Conservation (phyloP, 2,888 invertebrate species). For the Abrostola tripartita region DNA sequence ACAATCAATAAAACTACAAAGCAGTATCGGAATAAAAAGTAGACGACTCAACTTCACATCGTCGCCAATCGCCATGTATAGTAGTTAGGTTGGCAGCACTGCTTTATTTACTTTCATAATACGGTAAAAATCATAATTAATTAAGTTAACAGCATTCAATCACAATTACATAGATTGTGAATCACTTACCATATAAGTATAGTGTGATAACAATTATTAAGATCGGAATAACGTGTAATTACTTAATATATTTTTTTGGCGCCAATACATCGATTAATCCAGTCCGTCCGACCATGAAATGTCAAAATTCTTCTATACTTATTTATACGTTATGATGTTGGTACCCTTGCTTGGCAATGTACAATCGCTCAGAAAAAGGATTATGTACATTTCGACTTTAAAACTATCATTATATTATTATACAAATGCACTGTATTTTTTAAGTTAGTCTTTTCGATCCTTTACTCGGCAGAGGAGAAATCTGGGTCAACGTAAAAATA, state of each 20-base stretch:
- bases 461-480: no score
- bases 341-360: neutral
- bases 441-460: no score
- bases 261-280: slow-evolving; percentile 47
- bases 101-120: slow-evolving; percentile 53
- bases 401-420: no score
- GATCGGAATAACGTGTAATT: slow-evolving; percentile 3
- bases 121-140: neutral
- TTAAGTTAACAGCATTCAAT: neutral
- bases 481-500: no score
- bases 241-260: slow-evolving; percentile 55
- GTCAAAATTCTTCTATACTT: slow-evolving; percentile 22
- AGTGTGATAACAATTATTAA: neutral
- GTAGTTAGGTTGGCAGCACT: slow-evolving; percentile 65
- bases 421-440: no score
- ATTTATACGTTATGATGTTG: slow-evolving; percentile 5
- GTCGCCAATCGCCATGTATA: slow-evolving; percentile 53
- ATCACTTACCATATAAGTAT: slow-evolving; percentile 38
- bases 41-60: slow-evolving; percentile 41
- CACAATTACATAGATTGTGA: neutral
- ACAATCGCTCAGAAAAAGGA: neutral
- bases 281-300: neutral
- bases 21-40: slow-evolving; percentile 16
- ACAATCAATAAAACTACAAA: slow-evolving; percentile 39
- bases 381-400: no score